Percentiles rank a stretch among this genome's conserved stretches.
phyloP scores from a whole-genome alignment of 2,797 vertebrate species.

The Thamnophis elegans region DNA sequence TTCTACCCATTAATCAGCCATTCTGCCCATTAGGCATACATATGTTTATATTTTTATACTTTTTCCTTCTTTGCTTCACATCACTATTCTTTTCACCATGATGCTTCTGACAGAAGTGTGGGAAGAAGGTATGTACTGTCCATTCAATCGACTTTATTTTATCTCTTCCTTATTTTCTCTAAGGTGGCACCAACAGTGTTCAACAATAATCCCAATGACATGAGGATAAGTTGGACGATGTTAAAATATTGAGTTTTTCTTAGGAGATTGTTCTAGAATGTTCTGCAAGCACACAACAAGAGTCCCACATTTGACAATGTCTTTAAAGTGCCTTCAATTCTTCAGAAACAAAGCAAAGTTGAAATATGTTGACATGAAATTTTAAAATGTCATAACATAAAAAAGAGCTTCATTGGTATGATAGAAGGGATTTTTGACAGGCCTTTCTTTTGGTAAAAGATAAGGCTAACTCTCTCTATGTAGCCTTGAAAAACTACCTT shows the following conservation, averaged over 20 bases:
- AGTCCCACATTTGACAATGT: neutral
- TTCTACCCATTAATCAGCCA: slow-evolving; percentile 1
- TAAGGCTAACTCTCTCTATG: neutral
- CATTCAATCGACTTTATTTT: slow-evolving; percentile 12
- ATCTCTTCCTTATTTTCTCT: slow-evolving; percentile 43
- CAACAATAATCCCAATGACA: slow-evolving; percentile 14
- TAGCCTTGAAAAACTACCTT: neutral
- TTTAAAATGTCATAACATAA: neutral
- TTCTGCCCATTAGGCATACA: slow-evolving; percentile 42
- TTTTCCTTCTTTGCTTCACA: slow-evolving; percentile 40
- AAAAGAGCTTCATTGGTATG: neutral
- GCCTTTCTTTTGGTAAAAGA: neutral
- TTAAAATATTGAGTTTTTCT: slow-evolving; percentile 30
- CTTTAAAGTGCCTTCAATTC: neutral
- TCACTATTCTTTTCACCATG: slow-evolving; percentile 30
- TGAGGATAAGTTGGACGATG: neutral
- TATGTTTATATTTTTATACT: slow-evolving; percentile 52
- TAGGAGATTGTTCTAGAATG: neutral
- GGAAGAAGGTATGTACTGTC: slow-evolving; percentile 66
- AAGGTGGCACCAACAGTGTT: slow-evolving; percentile 35
- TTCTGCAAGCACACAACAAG: slow-evolving; percentile 2
- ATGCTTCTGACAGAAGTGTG: slow-evolving; percentile 54
- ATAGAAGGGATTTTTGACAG: neutral
- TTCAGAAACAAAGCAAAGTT: neutral
- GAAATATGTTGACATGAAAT: neutral